A percentile compares a stretch with the other conserved stretches of the same genome.
phyloP scores from a whole-genome alignment of 2,888 invertebrate genomes.

The Drosophila ochracea region DNA sequence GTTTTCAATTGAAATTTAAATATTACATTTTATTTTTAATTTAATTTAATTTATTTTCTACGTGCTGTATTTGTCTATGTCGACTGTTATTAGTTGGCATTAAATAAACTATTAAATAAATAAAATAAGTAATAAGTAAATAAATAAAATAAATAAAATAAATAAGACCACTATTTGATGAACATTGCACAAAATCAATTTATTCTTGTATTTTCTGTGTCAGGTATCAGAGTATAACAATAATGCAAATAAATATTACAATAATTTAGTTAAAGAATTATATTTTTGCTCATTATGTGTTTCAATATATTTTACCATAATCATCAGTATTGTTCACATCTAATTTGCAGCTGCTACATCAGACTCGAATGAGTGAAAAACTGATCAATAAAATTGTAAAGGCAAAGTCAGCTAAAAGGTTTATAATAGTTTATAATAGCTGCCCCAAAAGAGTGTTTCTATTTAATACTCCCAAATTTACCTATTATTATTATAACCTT shows the following conservation, averaged over 20 bases:
- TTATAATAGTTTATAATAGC: not conserved
- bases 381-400: not conserved
- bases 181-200: no score
- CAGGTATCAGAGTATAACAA: not conserved
- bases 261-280: not conserved
- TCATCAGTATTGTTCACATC: not conserved
- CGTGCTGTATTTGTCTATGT: no score
- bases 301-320: not conserved
- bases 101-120: no score
- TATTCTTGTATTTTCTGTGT: not conserved
- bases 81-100: no score
- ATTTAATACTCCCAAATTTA: fast-evolving
- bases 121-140: no score
- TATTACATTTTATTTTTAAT: not conserved
- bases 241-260: not conserved
- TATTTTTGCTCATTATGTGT: not conserved
- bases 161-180: no score
- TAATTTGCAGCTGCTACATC: not conserved
- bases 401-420: not conserved
- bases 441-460: not conserved
- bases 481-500: not conserved
- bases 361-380: not conserved
- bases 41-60: no score
- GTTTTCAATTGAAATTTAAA: not conserved
- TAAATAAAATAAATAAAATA: no score